Evolutionary conservation across 2,113 vertebrate genomes (phyloP).

Genomic region (Barnardius zonarius): DNA sequence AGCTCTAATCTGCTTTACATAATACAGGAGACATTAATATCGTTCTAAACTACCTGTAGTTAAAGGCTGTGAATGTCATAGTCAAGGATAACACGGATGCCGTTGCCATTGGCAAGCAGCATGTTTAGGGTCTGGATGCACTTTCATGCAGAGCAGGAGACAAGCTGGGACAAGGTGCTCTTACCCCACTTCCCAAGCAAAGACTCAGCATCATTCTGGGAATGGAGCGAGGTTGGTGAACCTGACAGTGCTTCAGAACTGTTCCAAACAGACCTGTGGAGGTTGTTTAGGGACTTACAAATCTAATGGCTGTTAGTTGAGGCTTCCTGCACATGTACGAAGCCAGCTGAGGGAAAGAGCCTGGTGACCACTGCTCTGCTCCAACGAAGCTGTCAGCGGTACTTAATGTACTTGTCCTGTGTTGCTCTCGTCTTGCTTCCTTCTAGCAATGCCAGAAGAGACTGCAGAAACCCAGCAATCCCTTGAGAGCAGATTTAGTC

Average conservation of each 20-base stretch:
- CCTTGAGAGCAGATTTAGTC: neutral
- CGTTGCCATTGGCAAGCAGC: neutral
- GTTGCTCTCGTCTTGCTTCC: neutral
- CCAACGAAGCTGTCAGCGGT: neutral
- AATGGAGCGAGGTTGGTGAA: neutral
- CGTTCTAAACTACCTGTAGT: constrained; percentile 7
- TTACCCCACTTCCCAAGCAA: neutral
- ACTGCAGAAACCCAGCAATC: neutral
- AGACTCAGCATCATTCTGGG: neutral
- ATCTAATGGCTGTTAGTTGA: neutral
- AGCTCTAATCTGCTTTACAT: constrained; percentile 33
- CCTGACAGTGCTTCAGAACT: neutral
- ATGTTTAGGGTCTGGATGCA: neutral
- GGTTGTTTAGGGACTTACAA: neutral
- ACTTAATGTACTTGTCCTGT: rapidly evolving
- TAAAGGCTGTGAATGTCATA: neutral
- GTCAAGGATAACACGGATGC: neutral
- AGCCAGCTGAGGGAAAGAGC: neutral
- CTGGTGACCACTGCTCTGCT: neutral
- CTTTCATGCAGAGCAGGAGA: neutral
- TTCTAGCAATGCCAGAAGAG: neutral
- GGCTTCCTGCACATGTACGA: neutral
- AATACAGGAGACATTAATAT: neutral
- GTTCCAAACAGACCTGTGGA: neutral
- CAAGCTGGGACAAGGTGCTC: neutral